phyloP scores from a whole-genome alignment of 2,888 invertebrate genomes.

The Pherbina coryleti region DNA sequence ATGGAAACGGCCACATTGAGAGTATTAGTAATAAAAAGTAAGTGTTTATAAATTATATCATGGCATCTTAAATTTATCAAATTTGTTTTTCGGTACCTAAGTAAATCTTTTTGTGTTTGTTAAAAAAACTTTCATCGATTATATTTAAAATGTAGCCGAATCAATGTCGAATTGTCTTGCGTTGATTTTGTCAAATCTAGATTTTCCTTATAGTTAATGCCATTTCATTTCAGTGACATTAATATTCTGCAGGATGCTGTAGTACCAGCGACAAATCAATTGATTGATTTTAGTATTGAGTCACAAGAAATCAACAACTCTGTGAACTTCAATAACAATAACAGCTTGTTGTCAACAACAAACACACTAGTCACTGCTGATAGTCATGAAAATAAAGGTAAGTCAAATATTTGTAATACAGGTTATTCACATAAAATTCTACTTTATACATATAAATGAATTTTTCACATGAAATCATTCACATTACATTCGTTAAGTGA shows the following conservation, averaged over 20 bases:
- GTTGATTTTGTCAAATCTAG: not conserved
- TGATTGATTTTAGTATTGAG: constrained; percentile 69
- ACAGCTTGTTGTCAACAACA: constrained; percentile 65
- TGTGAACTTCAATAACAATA: constrained; percentile 66
- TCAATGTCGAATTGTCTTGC: too few species aligned
- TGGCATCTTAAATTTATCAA: not conserved
- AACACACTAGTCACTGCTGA: constrained; percentile 70
- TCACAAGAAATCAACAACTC: constrained; percentile 65
- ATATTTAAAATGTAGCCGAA: too few species aligned
- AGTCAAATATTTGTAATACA: not conserved
- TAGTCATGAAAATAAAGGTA: constrained; percentile 70
- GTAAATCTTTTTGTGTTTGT: not conserved
- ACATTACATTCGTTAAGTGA: too few species aligned
- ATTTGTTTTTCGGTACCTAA: not conserved
- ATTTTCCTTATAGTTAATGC: not conserved
- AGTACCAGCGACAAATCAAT: constrained; percentile 64
- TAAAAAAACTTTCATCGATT: not conserved
- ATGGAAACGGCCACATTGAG: constrained; percentile 69
- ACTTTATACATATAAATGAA: too few species aligned
- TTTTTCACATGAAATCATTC: too few species aligned
- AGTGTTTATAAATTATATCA: constrained; percentile 42
- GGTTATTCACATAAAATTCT: too few species aligned
- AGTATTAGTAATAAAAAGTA: constrained; percentile 69
- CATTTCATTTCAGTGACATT: constrained; percentile 61
- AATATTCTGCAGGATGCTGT: constrained; percentile 66